phyloP scores from a whole-genome alignment of 2,888 invertebrate species.

The Agonopterix heracliana region DNA sequence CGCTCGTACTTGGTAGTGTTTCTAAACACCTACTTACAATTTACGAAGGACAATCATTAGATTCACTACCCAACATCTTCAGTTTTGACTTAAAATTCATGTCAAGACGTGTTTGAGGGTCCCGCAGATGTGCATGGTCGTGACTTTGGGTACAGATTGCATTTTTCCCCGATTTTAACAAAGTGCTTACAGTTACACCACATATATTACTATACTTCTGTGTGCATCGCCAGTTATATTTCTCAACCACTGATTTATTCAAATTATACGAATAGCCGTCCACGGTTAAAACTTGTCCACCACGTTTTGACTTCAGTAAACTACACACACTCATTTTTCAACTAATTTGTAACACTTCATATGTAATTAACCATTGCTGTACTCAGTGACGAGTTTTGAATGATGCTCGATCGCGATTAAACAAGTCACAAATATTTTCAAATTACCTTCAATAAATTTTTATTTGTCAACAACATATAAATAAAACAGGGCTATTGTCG shows the following conservation, averaged over 20 bases:
- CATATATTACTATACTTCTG: background rate
- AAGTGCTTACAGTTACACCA: background rate
- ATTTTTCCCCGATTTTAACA: background rate
- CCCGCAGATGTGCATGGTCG: background rate
- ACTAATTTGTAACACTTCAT: too few species aligned
- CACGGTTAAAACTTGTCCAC: background rate
- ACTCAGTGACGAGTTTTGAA: too few species aligned
- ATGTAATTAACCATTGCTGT: too few species aligned
- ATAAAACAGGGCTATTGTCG: too few species aligned
- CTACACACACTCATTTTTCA: background rate
- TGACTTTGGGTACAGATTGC: background rate
- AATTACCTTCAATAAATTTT: too few species aligned
- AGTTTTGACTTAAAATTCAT: background rate
- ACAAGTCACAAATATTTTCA: too few species aligned
- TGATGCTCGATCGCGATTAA: too few species aligned
- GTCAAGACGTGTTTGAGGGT: background rate
- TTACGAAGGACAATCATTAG: conserved; percentile 8
- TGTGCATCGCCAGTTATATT: background rate
- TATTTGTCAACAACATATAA: too few species aligned
- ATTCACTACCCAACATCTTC: conserved; percentile 6
- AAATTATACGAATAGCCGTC: background rate
- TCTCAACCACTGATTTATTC: background rate
- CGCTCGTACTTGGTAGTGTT: conserved; percentile 8
- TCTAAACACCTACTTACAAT: conserved; percentile 10
- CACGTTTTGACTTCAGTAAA: background rate